These are phyloP conservation scores for Atta cephalotes DNA, from an alignment of 1,140 invertebrate species.

Conservation along the genomic window DNA sequence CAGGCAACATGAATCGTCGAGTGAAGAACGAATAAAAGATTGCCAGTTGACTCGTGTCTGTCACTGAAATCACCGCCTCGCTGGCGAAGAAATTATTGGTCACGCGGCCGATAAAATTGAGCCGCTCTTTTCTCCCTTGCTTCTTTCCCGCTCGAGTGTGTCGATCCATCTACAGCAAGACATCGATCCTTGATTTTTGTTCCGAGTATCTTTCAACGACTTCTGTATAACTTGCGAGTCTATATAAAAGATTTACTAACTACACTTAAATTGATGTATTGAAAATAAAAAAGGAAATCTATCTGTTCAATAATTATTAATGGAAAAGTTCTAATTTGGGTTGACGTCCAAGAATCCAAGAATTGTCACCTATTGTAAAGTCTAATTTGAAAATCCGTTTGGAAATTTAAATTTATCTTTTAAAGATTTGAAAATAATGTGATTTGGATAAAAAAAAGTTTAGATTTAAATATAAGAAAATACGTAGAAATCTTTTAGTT, in stretches of 20 bases:
- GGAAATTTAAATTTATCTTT: conserved; percentile 1
- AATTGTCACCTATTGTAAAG: not conserved
- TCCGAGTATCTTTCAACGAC: not conserved
- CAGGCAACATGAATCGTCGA: conserved; percentile 5
- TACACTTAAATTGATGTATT: not conserved
- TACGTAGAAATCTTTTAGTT: not conserved
- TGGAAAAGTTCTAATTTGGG: not conserved
- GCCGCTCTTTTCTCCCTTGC: conserved; percentile 36
- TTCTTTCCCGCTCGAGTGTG: conserved; percentile 51
- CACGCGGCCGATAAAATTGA: conserved; percentile 69
- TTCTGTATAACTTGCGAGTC: conserved; percentile 3
- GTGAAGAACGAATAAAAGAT: conserved; percentile 68
- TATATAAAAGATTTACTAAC: not conserved
- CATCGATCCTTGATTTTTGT: conserved; percentile 51
- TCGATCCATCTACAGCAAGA: conserved; percentile 55
- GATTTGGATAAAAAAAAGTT: not conserved
- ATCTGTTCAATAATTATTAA: not conserved
- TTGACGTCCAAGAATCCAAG: not conserved
- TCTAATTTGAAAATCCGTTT: not conserved
- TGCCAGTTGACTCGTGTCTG: conserved; percentile 71
- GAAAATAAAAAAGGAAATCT: not conserved
- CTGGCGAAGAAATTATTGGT: conserved; percentile 69
- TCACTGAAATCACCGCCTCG: conserved; percentile 44
- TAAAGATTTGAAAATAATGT: not conserved
- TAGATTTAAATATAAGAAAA: not conserved